These are phyloP conservation scores for Drosophila guanche DNA, from an alignment of 1,140 invertebrate genomes.

Conservation along the genomic window DNA sequence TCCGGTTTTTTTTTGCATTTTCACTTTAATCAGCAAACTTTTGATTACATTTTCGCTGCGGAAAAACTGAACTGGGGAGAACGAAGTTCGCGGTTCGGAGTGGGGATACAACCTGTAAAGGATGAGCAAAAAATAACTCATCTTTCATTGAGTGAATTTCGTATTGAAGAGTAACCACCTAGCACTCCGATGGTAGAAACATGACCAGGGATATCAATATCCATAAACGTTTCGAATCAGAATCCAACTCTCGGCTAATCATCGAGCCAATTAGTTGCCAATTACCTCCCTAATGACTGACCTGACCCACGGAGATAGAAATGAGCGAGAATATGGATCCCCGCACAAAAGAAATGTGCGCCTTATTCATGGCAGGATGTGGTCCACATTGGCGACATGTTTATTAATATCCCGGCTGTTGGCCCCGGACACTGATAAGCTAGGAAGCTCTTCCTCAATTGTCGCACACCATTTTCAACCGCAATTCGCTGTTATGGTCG, in stretches of 20 bases:
- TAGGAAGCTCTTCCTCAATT: conserved; percentile 14
- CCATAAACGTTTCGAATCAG: conserved; percentile 28
- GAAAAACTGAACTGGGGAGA: neutral
- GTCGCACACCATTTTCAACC: conserved; percentile 32
- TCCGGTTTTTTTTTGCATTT: conserved; percentile 60
- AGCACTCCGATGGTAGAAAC: neutral
- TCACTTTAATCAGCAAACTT: conserved; percentile 61
- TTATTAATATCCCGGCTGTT: conserved; percentile 39
- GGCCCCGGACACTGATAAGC: conserved; percentile 26
- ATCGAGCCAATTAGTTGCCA: conserved; percentile 69
- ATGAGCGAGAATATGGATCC: neutral
- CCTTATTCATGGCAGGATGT: conserved; percentile 4
- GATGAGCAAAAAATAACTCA: conserved; percentile 3
- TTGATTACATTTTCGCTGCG: conserved; percentile 50
- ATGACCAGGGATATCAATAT: too few relatives aligned
- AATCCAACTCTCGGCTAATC: conserved; percentile 29
- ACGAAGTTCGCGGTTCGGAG: too few relatives aligned
- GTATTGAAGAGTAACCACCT: too few relatives aligned
- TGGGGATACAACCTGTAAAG: neutral
- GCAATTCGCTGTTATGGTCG: conserved; percentile 60
- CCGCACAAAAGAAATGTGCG: conserved; percentile 23
- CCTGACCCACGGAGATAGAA: conserved; percentile 31
- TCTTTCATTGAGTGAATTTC: too few relatives aligned
- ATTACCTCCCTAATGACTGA: conserved; percentile 69
- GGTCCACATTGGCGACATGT: conserved; percentile 32